A percentile compares a stretch with the other conserved stretches of the same genome.
These are phyloP conservation scores for Protodeltote pygarga DNA, from an alignment of 2,888 invertebrate species.

Conservation along the genomic window DNA sequence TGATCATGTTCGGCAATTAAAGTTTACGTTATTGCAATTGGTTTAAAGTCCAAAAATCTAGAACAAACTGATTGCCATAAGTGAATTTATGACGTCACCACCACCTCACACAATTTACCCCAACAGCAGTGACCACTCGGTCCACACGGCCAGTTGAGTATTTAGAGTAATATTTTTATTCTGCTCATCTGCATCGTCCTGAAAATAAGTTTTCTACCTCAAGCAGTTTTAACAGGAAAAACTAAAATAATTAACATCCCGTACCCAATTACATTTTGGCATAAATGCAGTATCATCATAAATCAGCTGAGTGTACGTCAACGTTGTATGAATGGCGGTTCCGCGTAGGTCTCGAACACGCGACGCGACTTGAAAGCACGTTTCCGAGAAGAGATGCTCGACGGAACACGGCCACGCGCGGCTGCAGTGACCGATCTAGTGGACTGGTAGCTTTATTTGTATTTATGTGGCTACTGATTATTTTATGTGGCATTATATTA, in stretches of 20 bases:
- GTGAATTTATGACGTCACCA: too few species aligned
- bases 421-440: conserved; percentile 37
- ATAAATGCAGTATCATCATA: conserved; percentile 34
- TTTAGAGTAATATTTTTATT: too few species aligned
- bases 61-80: too few species aligned
- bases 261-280: conserved; percentile 43
- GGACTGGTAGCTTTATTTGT: conserved; percentile 38
- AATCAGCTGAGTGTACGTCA: conserved; percentile 37
- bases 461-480: conserved; percentile 8
- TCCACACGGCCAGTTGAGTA: too few species aligned
- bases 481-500: too few species aligned
- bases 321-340: conserved; percentile 29
- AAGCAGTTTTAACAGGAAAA: conserved; percentile 34
- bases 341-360: conserved; percentile 24
- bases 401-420: conserved; percentile 55
- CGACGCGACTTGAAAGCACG: conserved; percentile 58
- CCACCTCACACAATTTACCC: too few species aligned
- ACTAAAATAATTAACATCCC: conserved; percentile 20
- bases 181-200: too few species aligned
- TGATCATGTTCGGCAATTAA: too few species aligned
- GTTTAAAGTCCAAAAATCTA: too few species aligned
- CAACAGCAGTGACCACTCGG: too few species aligned
- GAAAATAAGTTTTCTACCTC: too few species aligned
- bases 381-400: conserved; percentile 62
- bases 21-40: too few species aligned